These are phyloP conservation scores for Phaenicophaeus curvirostris DNA, from an alignment of 2,797 vertebrate species.

Conservation along the genomic window DNA sequence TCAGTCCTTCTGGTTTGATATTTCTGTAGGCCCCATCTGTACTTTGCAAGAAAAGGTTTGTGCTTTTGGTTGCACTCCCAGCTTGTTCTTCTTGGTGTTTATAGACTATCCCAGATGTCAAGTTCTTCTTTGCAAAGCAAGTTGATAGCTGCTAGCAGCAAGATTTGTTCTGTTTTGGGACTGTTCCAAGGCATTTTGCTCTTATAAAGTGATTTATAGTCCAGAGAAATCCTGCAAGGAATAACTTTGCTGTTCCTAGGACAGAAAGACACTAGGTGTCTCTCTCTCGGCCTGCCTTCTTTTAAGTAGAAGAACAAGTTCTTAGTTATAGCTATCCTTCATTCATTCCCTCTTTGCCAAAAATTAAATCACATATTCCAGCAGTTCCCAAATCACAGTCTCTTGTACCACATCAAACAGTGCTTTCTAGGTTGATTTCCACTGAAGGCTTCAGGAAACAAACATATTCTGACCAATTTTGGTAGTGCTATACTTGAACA, in stretches of 20 bases:
- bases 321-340: neutral
- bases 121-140: constrained; percentile 20
- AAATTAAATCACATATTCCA: neutral
- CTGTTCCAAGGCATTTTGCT: neutral
- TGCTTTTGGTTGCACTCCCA: constrained; percentile 45
- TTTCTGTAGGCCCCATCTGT: constrained; percentile 37
- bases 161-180: constrained; percentile 21
- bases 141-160: neutral
- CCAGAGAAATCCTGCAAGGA: neutral
- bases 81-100: constrained; percentile 36
- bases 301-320: neutral
- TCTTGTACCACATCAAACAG: neutral
- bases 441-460: neutral
- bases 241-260: constrained; percentile 1
- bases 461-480: neutral
- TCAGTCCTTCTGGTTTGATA: neutral
- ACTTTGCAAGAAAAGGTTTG: constrained; percentile 10
- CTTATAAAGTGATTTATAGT: constrained; percentile 33
- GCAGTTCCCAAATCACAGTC: neutral
- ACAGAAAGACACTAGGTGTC: neutral
- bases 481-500: neutral
- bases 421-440: neutral
- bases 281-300: neutral
- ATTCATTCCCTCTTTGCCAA: neutral
- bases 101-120: constrained; percentile 15